Evolutionary conservation across 2,797 vertebrate species (phyloP).

Genomic region (Florisuga fusca): DNA sequence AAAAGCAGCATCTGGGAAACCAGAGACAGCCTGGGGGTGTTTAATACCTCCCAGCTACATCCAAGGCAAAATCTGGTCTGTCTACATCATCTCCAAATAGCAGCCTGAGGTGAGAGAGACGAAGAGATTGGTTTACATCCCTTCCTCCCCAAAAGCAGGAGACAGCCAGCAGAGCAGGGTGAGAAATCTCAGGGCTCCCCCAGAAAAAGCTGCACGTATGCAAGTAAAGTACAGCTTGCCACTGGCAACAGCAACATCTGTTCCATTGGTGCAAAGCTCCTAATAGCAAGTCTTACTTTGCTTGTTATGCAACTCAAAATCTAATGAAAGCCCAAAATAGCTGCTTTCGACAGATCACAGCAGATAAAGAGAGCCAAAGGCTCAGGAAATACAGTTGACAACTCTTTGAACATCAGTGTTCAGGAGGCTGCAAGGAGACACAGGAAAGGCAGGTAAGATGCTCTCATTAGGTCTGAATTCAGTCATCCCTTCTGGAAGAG

Average conservation of each 20-base stretch:
- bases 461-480: slow-evolving; percentile 45
- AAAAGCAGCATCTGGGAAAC: slow-evolving; percentile 49
- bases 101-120: not conserved
- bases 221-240: not conserved
- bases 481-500: not conserved
- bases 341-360: not conserved
- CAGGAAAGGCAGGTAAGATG: not conserved
- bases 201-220: not conserved
- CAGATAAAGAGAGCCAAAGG: slow-evolving; percentile 3
- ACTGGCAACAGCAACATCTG: not conserved
- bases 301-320: slow-evolving; percentile 33
- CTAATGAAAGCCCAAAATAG: slow-evolving; percentile 58
- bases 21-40: not conserved
- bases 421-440: not conserved
- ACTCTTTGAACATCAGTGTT: slow-evolving; percentile 46
- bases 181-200: not conserved
- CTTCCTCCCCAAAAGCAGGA: not conserved
- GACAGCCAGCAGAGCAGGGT: not conserved
- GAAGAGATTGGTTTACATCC: not conserved
- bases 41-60: not conserved
- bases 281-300: not conserved
- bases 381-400: slow-evolving; percentile 9
- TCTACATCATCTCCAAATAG: not conserved
- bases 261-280: slow-evolving; percentile 32
- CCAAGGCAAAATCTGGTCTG: not conserved